Conservation (phyloP, 2,888 invertebrate species). For the Drosophila infuscata region DNA sequence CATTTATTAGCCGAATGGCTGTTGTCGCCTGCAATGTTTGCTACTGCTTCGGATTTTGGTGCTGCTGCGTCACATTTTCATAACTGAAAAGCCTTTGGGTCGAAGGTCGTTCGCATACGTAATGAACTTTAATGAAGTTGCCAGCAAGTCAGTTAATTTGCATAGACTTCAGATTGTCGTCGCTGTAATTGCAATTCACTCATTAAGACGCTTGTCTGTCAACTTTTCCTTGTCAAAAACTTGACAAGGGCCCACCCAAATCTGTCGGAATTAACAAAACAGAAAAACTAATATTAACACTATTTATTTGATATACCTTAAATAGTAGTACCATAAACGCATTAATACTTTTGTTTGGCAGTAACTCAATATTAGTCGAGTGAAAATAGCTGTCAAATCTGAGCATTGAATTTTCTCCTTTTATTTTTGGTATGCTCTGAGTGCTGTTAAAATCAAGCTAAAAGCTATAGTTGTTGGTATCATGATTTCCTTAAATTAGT, state of each 20-base stretch:
- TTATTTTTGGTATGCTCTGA: neutral
- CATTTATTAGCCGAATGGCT: constrained; percentile 64
- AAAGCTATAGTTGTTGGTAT: constrained; percentile 9
- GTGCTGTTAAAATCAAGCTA: neutral
- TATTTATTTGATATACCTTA: constrained; percentile 31
- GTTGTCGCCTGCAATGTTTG: constrained; percentile 36
- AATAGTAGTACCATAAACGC: neutral
- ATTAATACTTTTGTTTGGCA: constrained; percentile 1
- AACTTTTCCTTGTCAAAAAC: constrained; percentile 32
- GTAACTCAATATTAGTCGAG: constrained; percentile 19
- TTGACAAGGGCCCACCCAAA: constrained; percentile 11
- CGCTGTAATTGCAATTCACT: constrained; percentile 52
- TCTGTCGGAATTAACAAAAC: constrained; percentile 22
- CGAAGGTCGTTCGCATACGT: constrained; percentile 63
- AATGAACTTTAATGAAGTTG: constrained; percentile 76
- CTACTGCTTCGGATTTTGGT: constrained; percentile 14
- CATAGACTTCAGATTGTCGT: constrained; percentile 62
- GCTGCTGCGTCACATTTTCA: constrained; percentile 37
- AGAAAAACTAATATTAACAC: constrained; percentile 35
- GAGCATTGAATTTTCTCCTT: constrained; percentile 5
- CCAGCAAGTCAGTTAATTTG: constrained; percentile 66
- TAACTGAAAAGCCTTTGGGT: constrained; percentile 45
- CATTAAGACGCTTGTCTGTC: constrained; percentile 58
- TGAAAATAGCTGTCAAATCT: constrained; percentile 22
- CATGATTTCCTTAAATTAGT: neutral